Base-by-base conservation (phyloP, 2,888 invertebrate species). In the Tricholauxania praeusta region DNA sequence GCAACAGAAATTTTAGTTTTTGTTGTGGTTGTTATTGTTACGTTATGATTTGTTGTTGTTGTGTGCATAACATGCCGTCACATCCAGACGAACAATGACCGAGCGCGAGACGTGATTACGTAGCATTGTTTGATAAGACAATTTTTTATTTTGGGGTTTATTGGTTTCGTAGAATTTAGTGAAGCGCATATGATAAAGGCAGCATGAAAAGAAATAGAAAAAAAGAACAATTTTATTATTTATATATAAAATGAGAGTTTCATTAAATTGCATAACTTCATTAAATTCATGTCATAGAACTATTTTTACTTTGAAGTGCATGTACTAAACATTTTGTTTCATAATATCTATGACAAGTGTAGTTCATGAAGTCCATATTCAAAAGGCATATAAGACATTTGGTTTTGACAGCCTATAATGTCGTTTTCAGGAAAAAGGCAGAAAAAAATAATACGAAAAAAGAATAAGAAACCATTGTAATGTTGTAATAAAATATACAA, bases 41-140 rank as follows among this genome's bases (percentile, higher is more conserved):
- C 32, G 47, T 48, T n/a, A 19, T 14, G 28, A 10, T 51, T 51
- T 66, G 39, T 39, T 39, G 39, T 39, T 15, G 28, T 22, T 15
- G n/a, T 22, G 15, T 66, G 39, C 14, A 52, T 66, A 15, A 22
- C 49, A 57, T 64, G 55, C 63, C 63, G 63, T 52, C 66, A 67
- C 57, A 62, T 57, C 52, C 65, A 72, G 69, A 64, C 66, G 70
- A 72, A 74, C 74, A 74, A 74, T 72, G 67, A 70, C 66, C 72
- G 72, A 59, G 71, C 69, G 59, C 22, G 66, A 12, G 66, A 3
- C 60, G 12, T 19, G 57, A 39, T 55, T 65, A 59, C 65, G 67
- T 63, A 47, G 63, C 74, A 72, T 69, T 74, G 39, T 12, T 12
- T 15, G 60, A 32, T 32, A 17, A 15, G 15, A 15, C 28, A 59